Evolutionary conservation across 2,797 vertebrate genomes (phyloP).

Genomic region (Microctenopoma stevenorrisi): DNA sequence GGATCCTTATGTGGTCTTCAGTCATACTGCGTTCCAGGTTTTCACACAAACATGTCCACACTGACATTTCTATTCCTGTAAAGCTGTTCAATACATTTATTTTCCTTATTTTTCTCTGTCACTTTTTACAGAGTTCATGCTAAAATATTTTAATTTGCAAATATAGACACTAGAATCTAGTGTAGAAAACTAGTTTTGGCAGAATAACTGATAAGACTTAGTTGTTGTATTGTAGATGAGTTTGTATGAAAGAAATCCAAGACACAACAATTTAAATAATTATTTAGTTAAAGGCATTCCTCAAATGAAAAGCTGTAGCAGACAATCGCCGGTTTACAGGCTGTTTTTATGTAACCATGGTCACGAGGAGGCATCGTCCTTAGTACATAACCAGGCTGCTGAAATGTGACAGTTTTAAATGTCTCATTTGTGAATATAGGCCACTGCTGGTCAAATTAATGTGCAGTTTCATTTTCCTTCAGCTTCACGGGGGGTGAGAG

Average conservation of each 20-base stretch:
- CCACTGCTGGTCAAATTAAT: not conserved
- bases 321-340: not conserved
- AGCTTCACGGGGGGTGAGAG: not conserved
- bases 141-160: not conserved
- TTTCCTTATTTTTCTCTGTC: not conserved
- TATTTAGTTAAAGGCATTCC: not conserved
- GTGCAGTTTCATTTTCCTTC: not conserved
- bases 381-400: not conserved
- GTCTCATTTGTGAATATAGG: not conserved
- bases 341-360: not conserved
- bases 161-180: not conserved
- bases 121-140: not conserved
- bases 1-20: constrained; percentile 48
- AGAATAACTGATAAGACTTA: not conserved
- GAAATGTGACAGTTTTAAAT: not conserved
- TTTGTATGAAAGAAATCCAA: not conserved
- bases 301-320: not conserved
- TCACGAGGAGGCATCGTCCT: not conserved
- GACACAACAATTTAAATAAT: not conserved
- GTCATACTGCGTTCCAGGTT: constrained; percentile 14
- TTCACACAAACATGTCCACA: constrained; percentile 14
- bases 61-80: not conserved
- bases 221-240: too few species aligned
- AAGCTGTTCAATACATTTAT: not conserved
- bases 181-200: not conserved